These are phyloP conservation scores for Crotalus tigris DNA, from an alignment of 2,113 vertebrate genomes.

Conservation along the genomic window DNA sequence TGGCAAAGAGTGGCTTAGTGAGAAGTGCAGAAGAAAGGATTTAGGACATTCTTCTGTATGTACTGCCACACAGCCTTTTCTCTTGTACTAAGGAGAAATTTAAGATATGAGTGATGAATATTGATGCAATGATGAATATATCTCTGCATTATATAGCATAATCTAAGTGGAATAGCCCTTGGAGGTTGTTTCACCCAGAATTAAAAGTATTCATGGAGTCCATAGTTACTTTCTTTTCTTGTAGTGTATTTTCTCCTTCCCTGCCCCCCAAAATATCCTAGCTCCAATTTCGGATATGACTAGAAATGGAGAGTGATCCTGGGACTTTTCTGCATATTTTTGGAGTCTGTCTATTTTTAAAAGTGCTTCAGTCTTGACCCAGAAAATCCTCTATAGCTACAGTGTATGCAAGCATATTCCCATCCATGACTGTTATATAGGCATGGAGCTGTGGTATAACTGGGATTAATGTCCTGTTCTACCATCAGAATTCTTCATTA, in stretches of 20 bases:
- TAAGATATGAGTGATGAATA: neutral
- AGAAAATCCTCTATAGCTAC: neutral
- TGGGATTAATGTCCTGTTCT: neutral
- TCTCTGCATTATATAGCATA: neutral
- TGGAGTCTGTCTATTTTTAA: neutral
- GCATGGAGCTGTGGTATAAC: neutral
- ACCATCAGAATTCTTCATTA: neutral
- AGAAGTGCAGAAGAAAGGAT: neutral
- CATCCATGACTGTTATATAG: neutral
- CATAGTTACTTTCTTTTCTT: neutral
- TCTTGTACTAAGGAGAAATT: neutral
- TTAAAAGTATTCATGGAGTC: neutral
- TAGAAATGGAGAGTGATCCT: neutral
- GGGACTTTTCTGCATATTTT: neutral
- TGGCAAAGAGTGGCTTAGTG: neutral
- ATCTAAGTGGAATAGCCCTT: neutral
- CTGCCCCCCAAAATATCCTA: neutral
- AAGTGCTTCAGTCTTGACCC: neutral
- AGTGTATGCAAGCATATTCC: neutral
- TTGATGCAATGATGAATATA: neutral
- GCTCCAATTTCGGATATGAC: neutral
- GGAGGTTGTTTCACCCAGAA: neutral
- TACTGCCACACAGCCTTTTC: neutral
- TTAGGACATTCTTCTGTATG: neutral
- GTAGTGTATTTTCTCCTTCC: neutral